Base-by-base conservation (phyloP, 2,797 vertebrate species). In the Hipposideros larvatus region DNA sequence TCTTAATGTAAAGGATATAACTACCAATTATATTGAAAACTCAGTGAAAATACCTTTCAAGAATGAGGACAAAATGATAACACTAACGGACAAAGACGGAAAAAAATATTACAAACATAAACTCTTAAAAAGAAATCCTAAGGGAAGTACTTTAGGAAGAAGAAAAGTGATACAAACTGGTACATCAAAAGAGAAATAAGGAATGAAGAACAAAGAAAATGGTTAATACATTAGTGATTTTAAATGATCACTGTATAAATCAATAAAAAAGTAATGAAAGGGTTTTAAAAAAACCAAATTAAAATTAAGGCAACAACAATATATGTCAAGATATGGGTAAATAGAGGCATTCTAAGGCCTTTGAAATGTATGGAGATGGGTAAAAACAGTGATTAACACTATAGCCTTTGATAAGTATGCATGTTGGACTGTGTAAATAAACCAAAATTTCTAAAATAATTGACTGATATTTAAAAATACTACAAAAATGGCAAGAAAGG, bases 41-140 rank as follows among this genome's bases (percentile, higher is more conserved):
- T 41, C 65, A 65, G 16, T 73, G 28, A 86, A 91, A 91, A 86
- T 37, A 94, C 14, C 53, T 94, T 78, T 70, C 22, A 71, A 86
- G 22, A 79, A 55, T 26, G 15, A 68, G 16, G 26, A 53, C 22
- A 82, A 90, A 70, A 51, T 53, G 22, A 82, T 68, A 74, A 68
- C 4, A 87, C 70, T 66, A 48, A 37, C 18, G 77, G 16, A 51
- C n/a, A 92, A 71, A 79, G 46, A 86, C 31, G 19, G 9, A 86
- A 86, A 79, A 37, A 8, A 79, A 79, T 86, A 37, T 85, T 15
- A 83, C 24, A 89, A 75, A 85, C 31, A 88, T 63, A 85, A 92
- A 43, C 41, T 63, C 46, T 57, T 68, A 48, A 68, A 57, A 77
- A 66, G 37, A 77, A 85, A 90, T 93, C 24, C 18, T 24, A 70